Base-by-base conservation (phyloP, 2,113 vertebrate genomes). In the Aegithalos caudatus region DNA sequence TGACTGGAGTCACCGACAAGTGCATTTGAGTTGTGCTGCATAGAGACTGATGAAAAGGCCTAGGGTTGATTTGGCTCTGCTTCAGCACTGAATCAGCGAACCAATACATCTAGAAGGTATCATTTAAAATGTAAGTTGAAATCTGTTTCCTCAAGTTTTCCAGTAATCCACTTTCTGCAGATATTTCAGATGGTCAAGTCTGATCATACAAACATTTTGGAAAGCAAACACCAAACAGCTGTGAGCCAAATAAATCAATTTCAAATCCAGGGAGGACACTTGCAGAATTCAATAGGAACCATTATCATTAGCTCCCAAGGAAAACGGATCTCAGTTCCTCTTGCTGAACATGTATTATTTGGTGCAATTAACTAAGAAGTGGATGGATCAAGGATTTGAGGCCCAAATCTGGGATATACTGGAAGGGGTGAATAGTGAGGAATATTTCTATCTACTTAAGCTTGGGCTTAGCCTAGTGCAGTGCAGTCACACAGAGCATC, bases 171-270 rank as follows among this genome's bases (percentile, higher is more conserved):
- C 38, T 88, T 83, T 64, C 90, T 91, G 66, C 81, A 95, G 82
- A 74, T 81, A 94, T 90, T 96, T 96, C 85, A 82, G 64, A 64
- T 17, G 33, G 76, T 81, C 57, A 84, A 95, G n/a, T 77, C 82
- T 80, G 56, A 83, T 91, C 91, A 86, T 60, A 51, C 69, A 86
- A 90, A 81, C 13, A 5, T 92, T 80, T 44, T 12, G 60, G 74
- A 94, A 94, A 88, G 60, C 37, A 90, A 96, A 73, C 58, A 86
- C 54, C 54, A 80, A 69, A 72, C 22, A 81, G 33, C 58, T 83
- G 67, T 67, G 56, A 92, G 56, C 6, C 60, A 88, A 90, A 90
- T 66, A 80, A 94, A 78, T 67, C 51, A 14, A 44, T 70, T 61
- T 74, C 54, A 89, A 81, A 83, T 58, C 67, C 14, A 4, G 38